A percentile compares a stretch with the other conserved stretches of the same genome.
Evolutionary conservation across 1,140 invertebrate genomes (phyloP).

Genomic region (Zaprionus inermis): DNA sequence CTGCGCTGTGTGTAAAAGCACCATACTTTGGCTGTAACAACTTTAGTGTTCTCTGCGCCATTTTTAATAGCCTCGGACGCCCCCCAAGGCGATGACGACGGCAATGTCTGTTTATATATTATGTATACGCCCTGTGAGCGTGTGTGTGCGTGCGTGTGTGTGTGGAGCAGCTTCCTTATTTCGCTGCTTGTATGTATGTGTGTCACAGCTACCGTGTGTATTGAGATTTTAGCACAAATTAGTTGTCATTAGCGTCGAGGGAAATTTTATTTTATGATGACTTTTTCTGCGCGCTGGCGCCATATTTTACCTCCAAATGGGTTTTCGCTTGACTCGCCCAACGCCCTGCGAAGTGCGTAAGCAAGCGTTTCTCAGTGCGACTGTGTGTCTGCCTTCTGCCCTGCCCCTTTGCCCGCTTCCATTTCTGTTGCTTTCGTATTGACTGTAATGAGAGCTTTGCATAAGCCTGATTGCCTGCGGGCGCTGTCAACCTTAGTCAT

Average conservation of each 20-base stretch:
- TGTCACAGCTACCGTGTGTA: conserved; percentile 42
- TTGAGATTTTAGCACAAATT: conserved; percentile 74
- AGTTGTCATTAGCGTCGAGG: conserved; percentile 77
- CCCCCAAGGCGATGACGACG: conserved; percentile 54
- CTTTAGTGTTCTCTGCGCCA: conserved; percentile 76
- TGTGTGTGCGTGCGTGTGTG: neutral
- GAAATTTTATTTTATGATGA: conserved; percentile 80
- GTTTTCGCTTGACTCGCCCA: conserved; percentile 19
- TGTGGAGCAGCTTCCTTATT: neutral
- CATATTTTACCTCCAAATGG: conserved; percentile 51
- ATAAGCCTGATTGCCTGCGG: conserved; percentile 35
- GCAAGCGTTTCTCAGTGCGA: conserved; percentile 1
- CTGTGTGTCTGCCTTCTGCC: conserved; percentile 1
- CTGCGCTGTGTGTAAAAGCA: conserved; percentile 37
- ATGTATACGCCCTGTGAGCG: conserved; percentile 12
- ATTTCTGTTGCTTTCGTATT: neutral
- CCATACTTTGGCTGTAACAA: conserved; percentile 64
- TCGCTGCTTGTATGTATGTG: conserved; percentile 16
- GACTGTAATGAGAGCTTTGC: conserved; percentile 42
- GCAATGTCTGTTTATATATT: conserved; percentile 50
- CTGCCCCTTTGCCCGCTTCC: neutral
- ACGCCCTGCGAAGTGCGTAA: neutral
- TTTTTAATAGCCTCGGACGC: conserved; percentile 77
- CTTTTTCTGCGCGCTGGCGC: conserved; percentile 51
- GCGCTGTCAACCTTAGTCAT: conserved; percentile 26